These are phyloP conservation scores for Camelus dromedarius DNA, from an alignment of 2,113 vertebrate species.

Conservation along the genomic window DNA sequence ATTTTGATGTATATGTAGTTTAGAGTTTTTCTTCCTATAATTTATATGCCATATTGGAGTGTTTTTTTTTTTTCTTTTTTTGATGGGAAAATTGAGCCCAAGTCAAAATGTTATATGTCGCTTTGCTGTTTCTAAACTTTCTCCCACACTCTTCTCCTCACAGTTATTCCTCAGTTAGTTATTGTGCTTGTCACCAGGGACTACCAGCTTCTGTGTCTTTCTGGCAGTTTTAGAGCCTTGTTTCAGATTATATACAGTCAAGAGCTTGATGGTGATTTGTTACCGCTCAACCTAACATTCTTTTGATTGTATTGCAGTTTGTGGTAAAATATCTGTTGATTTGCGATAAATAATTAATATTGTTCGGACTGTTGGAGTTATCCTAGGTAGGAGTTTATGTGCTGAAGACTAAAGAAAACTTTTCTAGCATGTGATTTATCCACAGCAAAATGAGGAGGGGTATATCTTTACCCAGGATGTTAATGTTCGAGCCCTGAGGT, in stretches of 20 bases:
- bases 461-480: constrained; percentile 71
- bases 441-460: constrained; percentile 42
- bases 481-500: constrained; percentile 58
- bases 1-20: constrained; percentile 5
- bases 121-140: constrained; percentile 45
- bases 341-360: constrained; percentile 80
- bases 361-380: constrained; percentile 47
- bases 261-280: constrained; percentile 69
- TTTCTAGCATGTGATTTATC: constrained; percentile 64
- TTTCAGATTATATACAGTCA: constrained; percentile 74
- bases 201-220: constrained; percentile 76
- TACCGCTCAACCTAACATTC: constrained; percentile 51
- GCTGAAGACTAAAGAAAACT: constrained; percentile 52
- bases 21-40: constrained; percentile 55
- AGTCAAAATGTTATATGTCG: constrained; percentile 67
- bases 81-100: constrained; percentile 42
- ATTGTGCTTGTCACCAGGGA: constrained; percentile 65
- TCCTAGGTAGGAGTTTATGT: constrained; percentile 68
- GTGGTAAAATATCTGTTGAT: constrained; percentile 76
- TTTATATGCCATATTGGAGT: neutral
- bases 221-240: constrained; percentile 79
- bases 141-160: neutral
- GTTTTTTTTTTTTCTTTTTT: neutral
- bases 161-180: constrained; percentile 74
- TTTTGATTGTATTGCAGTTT: constrained; percentile 68